phyloP scores from a whole-genome alignment of 1,140 invertebrate genomes.

The Dinothrombium tinctorium region DNA sequence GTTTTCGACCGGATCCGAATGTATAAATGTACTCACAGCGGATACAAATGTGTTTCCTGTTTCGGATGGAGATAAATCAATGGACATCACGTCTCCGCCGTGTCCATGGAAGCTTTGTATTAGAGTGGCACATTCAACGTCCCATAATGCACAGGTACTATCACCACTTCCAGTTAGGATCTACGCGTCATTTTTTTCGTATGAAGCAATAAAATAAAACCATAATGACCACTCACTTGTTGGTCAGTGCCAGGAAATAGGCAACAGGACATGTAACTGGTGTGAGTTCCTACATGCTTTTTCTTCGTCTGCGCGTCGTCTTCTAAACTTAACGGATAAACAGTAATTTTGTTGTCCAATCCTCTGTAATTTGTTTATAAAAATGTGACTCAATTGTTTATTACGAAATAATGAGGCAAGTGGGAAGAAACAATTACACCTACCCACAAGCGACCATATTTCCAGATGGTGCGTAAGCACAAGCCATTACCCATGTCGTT shows the following conservation, averaged over 20 bases:
- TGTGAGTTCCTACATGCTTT: constrained; percentile 89
- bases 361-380: no score
- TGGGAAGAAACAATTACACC: constrained; percentile 15
- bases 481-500: constrained; percentile 93
- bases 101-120: constrained; percentile 97
- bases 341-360: constrained; percentile 95
- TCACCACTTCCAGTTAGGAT: constrained; percentile 94
- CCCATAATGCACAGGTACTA: constrained; percentile 94
- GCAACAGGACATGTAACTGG: constrained; percentile 86
- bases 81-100: constrained; percentile 84
- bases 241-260: constrained; percentile 98
- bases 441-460: constrained; percentile 88
- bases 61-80: constrained; percentile 89
- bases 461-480: constrained; percentile 89
- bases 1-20: neutral
- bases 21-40: constrained; percentile 38
- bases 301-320: constrained; percentile 84
- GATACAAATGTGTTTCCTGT: constrained; percentile 96
- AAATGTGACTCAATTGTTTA: no score
- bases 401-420: neutral
- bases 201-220: neutral
- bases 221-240: constrained; percentile 32
- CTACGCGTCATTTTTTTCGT: constrained; percentile 21
- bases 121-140: constrained; percentile 89
- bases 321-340: constrained; percentile 76